Evolutionary conservation across 2,113 vertebrate species (phyloP).

Genomic region (Rhadina sibilatrix): DNA sequence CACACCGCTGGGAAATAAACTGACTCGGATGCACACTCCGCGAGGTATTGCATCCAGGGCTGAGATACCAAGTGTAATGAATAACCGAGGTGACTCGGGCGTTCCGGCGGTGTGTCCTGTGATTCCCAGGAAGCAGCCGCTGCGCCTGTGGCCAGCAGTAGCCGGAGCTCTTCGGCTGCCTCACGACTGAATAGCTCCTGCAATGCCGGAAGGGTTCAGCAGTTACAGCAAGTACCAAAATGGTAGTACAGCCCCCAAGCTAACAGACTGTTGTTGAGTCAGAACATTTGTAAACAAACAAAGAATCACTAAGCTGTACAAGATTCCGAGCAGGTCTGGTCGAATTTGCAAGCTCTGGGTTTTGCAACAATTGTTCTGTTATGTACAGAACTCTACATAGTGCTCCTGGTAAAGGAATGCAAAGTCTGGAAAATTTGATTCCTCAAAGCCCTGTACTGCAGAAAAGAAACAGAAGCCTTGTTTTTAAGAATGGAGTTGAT

Average conservation of each 20-base stretch:
- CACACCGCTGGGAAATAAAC: neutral
- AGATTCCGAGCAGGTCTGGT: neutral
- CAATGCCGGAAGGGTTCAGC: neutral
- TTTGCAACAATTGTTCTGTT: neutral
- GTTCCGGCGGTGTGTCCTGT: accelerated
- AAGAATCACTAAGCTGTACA: neutral
- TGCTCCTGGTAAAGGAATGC: neutral
- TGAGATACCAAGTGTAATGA: neutral
- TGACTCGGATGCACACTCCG: neutral
- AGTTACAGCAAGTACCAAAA: neutral
- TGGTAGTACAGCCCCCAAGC: neutral
- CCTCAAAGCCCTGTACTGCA: neutral
- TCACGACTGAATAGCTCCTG: neutral
- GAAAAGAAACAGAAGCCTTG: neutral
- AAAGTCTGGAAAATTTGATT: neutral
- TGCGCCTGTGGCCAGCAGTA: neutral
- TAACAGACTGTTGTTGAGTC: neutral
- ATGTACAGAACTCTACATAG: neutral
- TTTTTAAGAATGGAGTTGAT: neutral
- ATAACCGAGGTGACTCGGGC: neutral
- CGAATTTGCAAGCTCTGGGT: neutral
- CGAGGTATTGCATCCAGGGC: neutral
- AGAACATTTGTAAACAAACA: neutral
- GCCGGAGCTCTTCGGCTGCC: neutral
- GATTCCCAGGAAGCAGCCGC: neutral